phyloP scores from a whole-genome alignment of 2,797 vertebrate genomes.

The Crax fasciolata region DNA sequence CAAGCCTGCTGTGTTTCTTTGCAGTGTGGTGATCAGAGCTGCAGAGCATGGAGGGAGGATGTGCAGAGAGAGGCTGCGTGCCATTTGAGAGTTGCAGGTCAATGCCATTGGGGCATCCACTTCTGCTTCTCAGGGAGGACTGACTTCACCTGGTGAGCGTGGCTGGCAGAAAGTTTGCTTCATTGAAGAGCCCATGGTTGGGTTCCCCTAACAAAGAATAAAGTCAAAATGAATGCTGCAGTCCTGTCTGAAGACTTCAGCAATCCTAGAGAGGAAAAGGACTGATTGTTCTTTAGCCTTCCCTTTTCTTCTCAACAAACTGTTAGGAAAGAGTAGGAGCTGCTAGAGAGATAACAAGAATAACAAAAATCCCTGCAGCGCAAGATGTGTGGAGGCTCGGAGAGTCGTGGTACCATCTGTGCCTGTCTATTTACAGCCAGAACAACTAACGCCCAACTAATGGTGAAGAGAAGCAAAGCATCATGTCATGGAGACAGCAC shows the following conservation, averaged over 20 bases:
- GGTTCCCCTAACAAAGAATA: background rate
- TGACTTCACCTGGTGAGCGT: background rate
- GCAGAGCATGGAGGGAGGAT: background rate
- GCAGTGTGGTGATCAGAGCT: background rate
- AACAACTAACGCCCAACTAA: slow-evolving; percentile 75
- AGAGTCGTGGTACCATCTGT: slow-evolving; percentile 72
- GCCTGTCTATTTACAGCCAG: slow-evolving; percentile 75
- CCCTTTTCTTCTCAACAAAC: slow-evolving; percentile 53
- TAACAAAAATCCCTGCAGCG: slow-evolving; percentile 67
- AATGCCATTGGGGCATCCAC: background rate
- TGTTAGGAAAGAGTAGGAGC: slow-evolving; percentile 68
- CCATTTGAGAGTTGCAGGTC: background rate
- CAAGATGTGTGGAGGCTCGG: slow-evolving; percentile 74
- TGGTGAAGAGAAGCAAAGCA: slow-evolving; percentile 65
- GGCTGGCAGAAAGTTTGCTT: background rate
- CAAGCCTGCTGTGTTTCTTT: background rate
- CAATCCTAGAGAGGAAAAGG: background rate
- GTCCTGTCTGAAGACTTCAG: background rate
- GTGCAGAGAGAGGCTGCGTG: background rate
- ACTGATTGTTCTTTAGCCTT: slow-evolving; percentile 60
- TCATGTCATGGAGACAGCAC: slow-evolving; percentile 64
- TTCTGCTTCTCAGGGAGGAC: background rate
- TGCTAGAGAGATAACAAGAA: slow-evolving; percentile 64
- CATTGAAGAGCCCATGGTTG: background rate
- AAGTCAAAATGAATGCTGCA: background rate